Evolutionary conservation across 2,797 vertebrate species (phyloP).

Genomic region (Valencia hispanica): DNA sequence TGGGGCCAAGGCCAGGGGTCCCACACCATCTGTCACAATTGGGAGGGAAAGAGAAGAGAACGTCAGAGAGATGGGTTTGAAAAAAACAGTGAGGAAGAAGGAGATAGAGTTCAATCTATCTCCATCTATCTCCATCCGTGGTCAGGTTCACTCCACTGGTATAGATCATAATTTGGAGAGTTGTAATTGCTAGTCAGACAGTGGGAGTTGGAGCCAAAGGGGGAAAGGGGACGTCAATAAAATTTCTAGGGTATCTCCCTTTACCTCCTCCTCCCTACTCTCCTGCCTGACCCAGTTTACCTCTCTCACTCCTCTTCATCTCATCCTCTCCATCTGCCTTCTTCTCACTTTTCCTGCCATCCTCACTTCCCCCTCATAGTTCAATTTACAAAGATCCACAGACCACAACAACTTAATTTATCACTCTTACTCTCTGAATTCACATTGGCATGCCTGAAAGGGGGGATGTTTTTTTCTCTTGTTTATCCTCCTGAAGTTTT

Average conservation of each 20-base stretch:
- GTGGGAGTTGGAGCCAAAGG: slow-evolving; percentile 36
- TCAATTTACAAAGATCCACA: slow-evolving; percentile 65
- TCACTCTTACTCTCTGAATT: slow-evolving; percentile 36
- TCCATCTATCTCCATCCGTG: slow-evolving; percentile 78
- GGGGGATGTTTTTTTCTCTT: slow-evolving; percentile 10
- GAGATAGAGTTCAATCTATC: slow-evolving; percentile 72
- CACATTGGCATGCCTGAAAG: background rate
- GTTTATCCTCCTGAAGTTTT: slow-evolving; percentile 28
- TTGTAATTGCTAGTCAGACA: slow-evolving; percentile 85
- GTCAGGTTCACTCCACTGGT: slow-evolving; percentile 73
- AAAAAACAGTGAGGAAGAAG: slow-evolving; percentile 38
- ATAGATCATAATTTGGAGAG: slow-evolving; percentile 87
- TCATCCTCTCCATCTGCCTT: slow-evolving; percentile 50
- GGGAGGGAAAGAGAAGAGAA: slow-evolving; percentile 38
- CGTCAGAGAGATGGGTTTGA: slow-evolving; percentile 10
- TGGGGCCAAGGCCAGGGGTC: slow-evolving; percentile 73
- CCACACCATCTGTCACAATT: slow-evolving; percentile 81
- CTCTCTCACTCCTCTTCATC: slow-evolving; percentile 52
- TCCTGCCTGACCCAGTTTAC: slow-evolving; percentile 74
- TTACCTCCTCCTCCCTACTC: slow-evolving; percentile 51
- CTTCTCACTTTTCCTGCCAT: slow-evolving; percentile 55
- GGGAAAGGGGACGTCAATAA: slow-evolving; percentile 72
- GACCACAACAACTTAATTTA: slow-evolving; percentile 61
- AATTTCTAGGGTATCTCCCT: slow-evolving; percentile 72
- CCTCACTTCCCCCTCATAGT: slow-evolving; percentile 58